Evolutionary conservation across 1,140 invertebrate species (phyloP).

Genomic region (Diachasma alloeum): DNA sequence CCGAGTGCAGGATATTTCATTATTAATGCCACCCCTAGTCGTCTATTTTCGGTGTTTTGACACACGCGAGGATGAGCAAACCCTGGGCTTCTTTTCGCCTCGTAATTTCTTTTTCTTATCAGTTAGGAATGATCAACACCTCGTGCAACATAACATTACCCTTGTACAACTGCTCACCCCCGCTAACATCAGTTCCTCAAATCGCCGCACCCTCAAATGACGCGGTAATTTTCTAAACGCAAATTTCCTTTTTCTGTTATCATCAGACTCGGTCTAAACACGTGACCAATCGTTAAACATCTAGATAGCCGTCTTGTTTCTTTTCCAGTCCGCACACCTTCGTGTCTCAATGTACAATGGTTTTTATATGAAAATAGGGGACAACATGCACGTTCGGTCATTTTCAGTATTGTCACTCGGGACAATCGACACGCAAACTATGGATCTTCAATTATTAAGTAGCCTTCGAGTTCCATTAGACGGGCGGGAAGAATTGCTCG

Average conservation of each 20-base stretch:
- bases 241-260: slow-evolving; percentile 54
- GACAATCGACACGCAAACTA: slow-evolving; percentile 4
- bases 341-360: neutral
- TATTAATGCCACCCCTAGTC: neutral
- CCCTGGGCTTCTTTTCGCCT: neutral
- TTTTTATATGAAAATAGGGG: slow-evolving; percentile 17
- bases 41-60: neutral
- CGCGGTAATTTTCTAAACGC: slow-evolving; percentile 59
- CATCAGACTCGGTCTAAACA: slow-evolving; percentile 34
- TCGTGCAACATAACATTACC: neutral
- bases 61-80: neutral
- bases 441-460: neutral
- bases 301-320: slow-evolving; percentile 30
- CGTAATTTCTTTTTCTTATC: slow-evolving; percentile 4
- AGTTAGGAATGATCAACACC: neutral
- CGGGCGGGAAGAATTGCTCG: neutral
- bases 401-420: neutral
- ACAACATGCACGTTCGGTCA: neutral
- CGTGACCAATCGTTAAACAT: slow-evolving; percentile 50
- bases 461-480: neutral
- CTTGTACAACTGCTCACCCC: neutral
- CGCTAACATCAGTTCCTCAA: neutral
- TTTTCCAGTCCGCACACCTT: slow-evolving; percentile 16
- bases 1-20: neutral
- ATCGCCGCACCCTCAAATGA: slow-evolving; percentile 18